phyloP scores from a whole-genome alignment of 2,797 vertebrate genomes.

The Telmatherina bonti region DNA sequence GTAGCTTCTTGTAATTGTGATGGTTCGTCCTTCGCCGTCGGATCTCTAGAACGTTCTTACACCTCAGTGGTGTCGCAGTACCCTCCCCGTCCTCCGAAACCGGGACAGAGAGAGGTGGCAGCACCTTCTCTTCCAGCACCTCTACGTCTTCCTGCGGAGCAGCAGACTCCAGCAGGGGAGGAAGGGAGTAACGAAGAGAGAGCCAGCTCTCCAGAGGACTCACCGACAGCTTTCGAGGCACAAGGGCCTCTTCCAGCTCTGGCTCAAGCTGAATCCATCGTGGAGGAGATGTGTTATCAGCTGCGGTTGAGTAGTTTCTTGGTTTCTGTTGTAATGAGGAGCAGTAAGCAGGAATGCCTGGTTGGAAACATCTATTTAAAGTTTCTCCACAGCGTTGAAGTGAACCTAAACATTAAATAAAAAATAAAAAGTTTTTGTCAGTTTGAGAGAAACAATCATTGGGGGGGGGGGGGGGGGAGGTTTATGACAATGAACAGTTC shows the following conservation, averaged over 20 bases:
- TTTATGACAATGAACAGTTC: too few species aligned
- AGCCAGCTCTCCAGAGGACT: constrained; percentile 95
- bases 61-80: constrained; percentile 69
- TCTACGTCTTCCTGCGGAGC: constrained; percentile 38
- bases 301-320: constrained; percentile 79
- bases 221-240: constrained; percentile 93
- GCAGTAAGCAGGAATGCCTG: constrained; percentile 37
- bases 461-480: too few species aligned
- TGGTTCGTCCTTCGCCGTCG: constrained; percentile 94
- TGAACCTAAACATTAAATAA: constrained; percentile 56
- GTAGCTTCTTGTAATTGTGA: constrained; percentile 93
- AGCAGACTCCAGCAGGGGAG: constrained; percentile 68
- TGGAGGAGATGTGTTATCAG: constrained; percentile 76
- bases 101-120: constrained; percentile 69
- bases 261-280: constrained; percentile 83
- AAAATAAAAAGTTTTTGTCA: not conserved
- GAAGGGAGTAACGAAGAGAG: constrained; percentile 86
- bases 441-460: not conserved
- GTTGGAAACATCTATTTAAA: constrained; percentile 47
- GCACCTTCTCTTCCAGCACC: constrained; percentile 70
- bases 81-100: constrained; percentile 66
- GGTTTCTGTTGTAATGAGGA: constrained; percentile 45
- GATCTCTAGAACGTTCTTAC: constrained; percentile 92
- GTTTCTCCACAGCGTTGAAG: constrained; percentile 58
- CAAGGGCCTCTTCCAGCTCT: constrained; percentile 90